Evolutionary conservation across 2,888 invertebrate genomes (phyloP).

Genomic region (Falcaria lacertinaria): DNA sequence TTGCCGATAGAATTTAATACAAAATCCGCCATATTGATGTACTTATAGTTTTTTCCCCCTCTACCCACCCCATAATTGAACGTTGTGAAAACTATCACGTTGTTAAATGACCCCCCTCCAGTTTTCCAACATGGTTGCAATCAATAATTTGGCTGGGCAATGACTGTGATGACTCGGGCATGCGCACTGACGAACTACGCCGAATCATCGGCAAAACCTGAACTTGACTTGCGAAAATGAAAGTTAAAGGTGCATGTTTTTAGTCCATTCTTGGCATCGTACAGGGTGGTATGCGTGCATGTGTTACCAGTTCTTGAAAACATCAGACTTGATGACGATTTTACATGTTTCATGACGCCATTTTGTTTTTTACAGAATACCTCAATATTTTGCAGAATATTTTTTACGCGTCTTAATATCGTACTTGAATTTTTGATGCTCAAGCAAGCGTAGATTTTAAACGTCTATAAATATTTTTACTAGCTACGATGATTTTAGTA

Average conservation of each 20-base stretch:
- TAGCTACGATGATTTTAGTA: constrained; percentile 6
- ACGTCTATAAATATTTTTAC: too few relatives aligned
- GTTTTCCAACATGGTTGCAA: constrained; percentile 76
- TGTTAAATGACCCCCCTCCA: constrained; percentile 65
- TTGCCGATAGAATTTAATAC: constrained; percentile 72
- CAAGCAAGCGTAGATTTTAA: too few relatives aligned
- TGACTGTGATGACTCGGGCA: constrained; percentile 77
- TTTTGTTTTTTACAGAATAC: not conserved
- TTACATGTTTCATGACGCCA: not conserved
- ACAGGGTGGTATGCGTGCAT: constrained; percentile 10
- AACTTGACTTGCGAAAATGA: constrained; percentile 79
- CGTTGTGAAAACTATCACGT: constrained; percentile 78
- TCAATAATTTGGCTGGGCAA: constrained; percentile 79
- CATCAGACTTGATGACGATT: not conserved
- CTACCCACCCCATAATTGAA: constrained; percentile 64
- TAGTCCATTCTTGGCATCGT: constrained; percentile 67
- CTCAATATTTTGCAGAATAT: not conserved
- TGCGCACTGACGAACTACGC: constrained; percentile 50
- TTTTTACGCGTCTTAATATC: not conserved
- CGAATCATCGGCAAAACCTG: constrained; percentile 73
- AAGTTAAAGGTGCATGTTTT: constrained; percentile 74
- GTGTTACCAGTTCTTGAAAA: constrained; percentile 8
- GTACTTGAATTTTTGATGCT: too few relatives aligned
- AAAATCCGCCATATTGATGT: constrained; percentile 71
- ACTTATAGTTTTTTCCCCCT: constrained; percentile 60